Conservation (phyloP, 1,140 invertebrate species). For the Palaemon carinicauda region DNA sequence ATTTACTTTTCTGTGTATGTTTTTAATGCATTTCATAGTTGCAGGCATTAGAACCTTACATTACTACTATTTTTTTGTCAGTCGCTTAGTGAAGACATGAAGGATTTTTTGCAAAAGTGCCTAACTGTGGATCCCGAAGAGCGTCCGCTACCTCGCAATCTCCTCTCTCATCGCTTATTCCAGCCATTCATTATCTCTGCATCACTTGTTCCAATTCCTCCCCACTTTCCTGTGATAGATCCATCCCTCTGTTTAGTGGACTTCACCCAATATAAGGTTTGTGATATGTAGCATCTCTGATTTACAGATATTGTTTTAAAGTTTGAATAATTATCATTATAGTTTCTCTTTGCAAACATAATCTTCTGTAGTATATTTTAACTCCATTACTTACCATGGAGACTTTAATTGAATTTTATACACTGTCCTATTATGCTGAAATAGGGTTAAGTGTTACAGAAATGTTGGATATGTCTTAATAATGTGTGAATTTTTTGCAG, state of each 20-base stretch:
- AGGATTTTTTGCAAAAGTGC: slow-evolving; percentile 63
- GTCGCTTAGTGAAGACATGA: slow-evolving; percentile 60
- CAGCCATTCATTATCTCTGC: background rate
- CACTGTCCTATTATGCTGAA: no score
- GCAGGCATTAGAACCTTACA: background rate
- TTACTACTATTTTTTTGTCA: no score
- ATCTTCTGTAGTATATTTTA: no score
- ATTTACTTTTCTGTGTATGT: no score
- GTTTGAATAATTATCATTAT: background rate
- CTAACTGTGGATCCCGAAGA: slow-evolving; percentile 59
- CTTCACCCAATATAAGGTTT: slow-evolving; percentile 44
- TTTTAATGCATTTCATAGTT: background rate
- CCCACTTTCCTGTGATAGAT: slow-evolving; percentile 45
- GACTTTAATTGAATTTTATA: no score
- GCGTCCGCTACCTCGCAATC: slow-evolving; percentile 37
- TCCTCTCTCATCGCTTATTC: slow-evolving; percentile 48
- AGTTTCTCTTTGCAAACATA: no score
- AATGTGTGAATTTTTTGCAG: background rate
- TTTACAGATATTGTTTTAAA: background rate
- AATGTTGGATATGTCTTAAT: background rate
- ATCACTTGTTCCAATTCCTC: slow-evolving; percentile 14
- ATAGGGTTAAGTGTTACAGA: no score
- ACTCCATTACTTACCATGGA: no score
- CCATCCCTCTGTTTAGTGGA: slow-evolving; percentile 43
- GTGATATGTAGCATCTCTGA: background rate